Evolutionary conservation across 2,797 vertebrate species (phyloP).

Genomic region (Myotis daubentonii): DNA sequence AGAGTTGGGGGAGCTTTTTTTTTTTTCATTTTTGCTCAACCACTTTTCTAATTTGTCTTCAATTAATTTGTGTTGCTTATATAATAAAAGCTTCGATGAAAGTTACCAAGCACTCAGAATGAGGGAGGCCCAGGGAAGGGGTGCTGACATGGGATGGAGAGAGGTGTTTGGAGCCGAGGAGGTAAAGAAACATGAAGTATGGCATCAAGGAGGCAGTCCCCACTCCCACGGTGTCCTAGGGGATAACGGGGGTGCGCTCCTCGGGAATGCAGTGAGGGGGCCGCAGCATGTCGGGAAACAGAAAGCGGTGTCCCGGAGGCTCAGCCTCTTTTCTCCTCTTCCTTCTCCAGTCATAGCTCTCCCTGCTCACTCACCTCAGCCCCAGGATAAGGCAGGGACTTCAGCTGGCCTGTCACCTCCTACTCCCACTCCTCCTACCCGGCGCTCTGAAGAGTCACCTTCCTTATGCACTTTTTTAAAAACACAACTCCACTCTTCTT

Average conservation of each 20-base stretch:
- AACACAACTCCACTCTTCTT: neutral
- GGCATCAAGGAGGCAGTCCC: neutral
- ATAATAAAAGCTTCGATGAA: neutral
- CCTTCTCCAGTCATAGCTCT: neutral
- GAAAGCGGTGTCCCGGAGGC: neutral
- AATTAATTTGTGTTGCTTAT: neutral
- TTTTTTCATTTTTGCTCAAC: neutral
- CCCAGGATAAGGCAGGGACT: neutral
- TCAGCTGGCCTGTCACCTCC: neutral
- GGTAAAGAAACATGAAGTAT: neutral
- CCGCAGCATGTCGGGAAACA: neutral
- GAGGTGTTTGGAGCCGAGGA: neutral
- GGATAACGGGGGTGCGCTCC: too few species aligned
- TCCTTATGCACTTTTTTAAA: neutral
- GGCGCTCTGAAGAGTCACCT: neutral
- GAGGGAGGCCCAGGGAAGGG: neutral
- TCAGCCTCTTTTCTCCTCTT: neutral
- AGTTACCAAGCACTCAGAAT: neutral
- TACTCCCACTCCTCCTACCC: neutral
- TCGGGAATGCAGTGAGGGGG: neutral
- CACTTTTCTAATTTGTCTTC: neutral
- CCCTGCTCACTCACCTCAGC: fast-evolving
- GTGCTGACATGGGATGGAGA: neutral
- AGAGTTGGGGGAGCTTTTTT: neutral
- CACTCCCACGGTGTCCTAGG: fast-evolving